phyloP scores from a whole-genome alignment of 2,797 vertebrate species.

The Anisognathus igniventris region DNA sequence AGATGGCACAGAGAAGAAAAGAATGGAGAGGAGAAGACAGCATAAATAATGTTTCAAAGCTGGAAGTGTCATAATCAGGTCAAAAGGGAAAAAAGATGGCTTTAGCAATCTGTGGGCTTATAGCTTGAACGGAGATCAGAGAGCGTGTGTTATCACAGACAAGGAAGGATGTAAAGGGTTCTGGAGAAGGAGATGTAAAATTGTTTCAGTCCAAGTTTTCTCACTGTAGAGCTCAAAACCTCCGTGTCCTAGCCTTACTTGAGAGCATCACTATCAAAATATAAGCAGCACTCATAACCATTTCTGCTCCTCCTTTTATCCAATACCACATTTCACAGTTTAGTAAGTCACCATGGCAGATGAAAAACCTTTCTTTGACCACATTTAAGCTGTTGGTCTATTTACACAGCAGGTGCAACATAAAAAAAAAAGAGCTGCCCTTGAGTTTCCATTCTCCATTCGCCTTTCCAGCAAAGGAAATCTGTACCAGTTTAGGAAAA shows the following conservation, averaged over 20 bases:
- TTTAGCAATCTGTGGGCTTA: neutral
- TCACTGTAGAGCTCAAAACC: neutral
- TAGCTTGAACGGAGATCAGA: conserved; percentile 3
- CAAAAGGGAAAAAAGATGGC: neutral
- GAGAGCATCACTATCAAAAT: neutral
- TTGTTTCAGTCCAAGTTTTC: neutral
- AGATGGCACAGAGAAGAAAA: neutral
- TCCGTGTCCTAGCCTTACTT: neutral
- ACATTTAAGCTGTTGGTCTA: neutral
- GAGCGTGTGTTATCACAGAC: neutral
- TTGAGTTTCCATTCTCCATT: neutral
- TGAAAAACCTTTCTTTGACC: neutral
- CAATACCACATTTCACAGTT: neutral
- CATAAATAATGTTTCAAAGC: conserved; percentile 27
- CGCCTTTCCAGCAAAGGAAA: neutral
- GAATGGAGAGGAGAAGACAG: neutral
- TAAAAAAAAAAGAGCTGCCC: neutral
- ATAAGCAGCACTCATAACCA: neutral
- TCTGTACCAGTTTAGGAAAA: neutral
- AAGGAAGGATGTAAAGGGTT: neutral
- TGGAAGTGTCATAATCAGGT: neutral
- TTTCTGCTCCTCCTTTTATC: neutral
- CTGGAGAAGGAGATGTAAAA: neutral
- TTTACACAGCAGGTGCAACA: neutral
- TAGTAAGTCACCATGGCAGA: neutral